A percentile compares a stretch with the other conserved stretches of the same genome.
Evolutionary conservation across 2,888 invertebrate species (phyloP).

Genomic region (Diloba caeruleocephala): DNA sequence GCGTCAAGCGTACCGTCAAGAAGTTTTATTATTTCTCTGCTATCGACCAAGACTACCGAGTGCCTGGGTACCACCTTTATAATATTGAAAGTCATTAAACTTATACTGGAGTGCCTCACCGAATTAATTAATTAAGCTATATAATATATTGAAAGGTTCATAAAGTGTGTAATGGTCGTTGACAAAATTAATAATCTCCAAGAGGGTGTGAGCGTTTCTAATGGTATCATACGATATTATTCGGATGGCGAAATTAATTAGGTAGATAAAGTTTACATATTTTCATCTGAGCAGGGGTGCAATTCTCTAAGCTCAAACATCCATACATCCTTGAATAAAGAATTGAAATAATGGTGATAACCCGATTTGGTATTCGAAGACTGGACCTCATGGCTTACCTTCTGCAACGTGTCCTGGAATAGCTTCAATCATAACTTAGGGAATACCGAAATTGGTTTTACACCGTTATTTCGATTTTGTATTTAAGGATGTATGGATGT

Average conservation of each 20-base stretch:
- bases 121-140: constrained; percentile 66
- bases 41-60: constrained; percentile 1
- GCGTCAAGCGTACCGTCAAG: not conserved
- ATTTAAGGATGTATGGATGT: too few relatives aligned
- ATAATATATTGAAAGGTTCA: constrained; percentile 66
- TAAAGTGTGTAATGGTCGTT: constrained; percentile 67
- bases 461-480: too few relatives aligned
- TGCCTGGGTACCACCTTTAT: constrained; percentile 7
- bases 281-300: constrained; percentile 21
- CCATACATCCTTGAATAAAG: too few relatives aligned
- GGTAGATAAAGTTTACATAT: constrained; percentile 58
- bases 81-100: constrained; percentile 46
- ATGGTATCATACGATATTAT: constrained; percentile 63
- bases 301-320: too few relatives aligned
- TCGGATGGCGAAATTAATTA: constrained; percentile 63
- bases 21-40: not conserved
- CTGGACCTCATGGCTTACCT: too few relatives aligned
- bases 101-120: constrained; percentile 54
- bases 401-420: too few relatives aligned
- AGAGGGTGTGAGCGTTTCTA: constrained; percentile 57
- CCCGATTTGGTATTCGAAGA: too few relatives aligned
- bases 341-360: too few relatives aligned
- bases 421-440: too few relatives aligned
- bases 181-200: constrained; percentile 71
- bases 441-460: too few relatives aligned